Percentiles rank a stretch among this genome's conserved stretches.
These are phyloP conservation scores for Melanchra persicariae DNA, from an alignment of 2,888 invertebrate genomes.

Conservation along the genomic window DNA sequence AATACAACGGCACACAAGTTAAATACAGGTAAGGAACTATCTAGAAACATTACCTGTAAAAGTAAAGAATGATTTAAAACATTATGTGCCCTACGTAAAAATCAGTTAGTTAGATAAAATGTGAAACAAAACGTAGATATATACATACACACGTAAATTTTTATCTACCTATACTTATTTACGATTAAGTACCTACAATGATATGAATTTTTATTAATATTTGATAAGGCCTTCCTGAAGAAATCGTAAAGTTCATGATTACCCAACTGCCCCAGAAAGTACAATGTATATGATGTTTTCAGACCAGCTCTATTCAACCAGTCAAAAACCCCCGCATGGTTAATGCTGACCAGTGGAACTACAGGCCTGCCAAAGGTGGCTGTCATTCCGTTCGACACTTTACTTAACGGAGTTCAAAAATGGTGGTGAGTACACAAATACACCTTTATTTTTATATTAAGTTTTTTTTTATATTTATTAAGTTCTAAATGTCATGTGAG, in stretches of 20 bases:
- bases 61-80: too few relatives aligned
- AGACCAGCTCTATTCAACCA: slow-evolving; percentile 76
- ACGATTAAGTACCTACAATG: slow-evolving; percentile 5
- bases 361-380: slow-evolving; percentile 77
- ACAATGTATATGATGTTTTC: slow-evolving; percentile 50
- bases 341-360: slow-evolving; percentile 79
- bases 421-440: slow-evolving; percentile 73
- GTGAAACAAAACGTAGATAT: slow-evolving; percentile 3
- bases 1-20: slow-evolving; percentile 71
- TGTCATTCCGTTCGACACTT: slow-evolving; percentile 70
- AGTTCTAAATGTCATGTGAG: neutral
- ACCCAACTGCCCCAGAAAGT: too few relatives aligned
- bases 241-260: too few relatives aligned
- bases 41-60: slow-evolving; percentile 15
- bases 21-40: slow-evolving; percentile 68
- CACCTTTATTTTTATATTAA: too few relatives aligned
- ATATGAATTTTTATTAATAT: slow-evolving; percentile 7
- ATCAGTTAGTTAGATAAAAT: neutral
- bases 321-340: slow-evolving; percentile 71
- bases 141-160: neutral
- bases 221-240: neutral
- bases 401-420: slow-evolving; percentile 68
- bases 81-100: slow-evolving; percentile 2
- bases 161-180: slow-evolving; percentile 5
- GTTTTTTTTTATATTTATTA: neutral